phyloP scores from a whole-genome alignment of 2,888 invertebrate genomes.

The Rhaphigaster nebulosa region DNA sequence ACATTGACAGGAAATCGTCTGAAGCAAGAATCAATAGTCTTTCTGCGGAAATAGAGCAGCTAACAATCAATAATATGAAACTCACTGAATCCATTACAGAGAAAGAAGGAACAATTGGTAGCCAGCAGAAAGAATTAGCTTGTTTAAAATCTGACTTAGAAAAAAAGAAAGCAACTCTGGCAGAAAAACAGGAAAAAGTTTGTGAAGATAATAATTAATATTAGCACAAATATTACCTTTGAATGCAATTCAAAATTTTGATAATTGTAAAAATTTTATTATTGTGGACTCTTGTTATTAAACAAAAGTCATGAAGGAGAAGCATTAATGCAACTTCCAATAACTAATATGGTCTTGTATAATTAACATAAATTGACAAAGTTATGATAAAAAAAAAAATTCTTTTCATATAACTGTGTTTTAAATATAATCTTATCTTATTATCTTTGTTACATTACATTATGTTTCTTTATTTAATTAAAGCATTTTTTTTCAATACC shows the following conservation, averaged over 20 bases:
- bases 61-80: background rate
- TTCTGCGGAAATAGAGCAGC: background rate
- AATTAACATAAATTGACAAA: background rate
- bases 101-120: constrained; percentile 8
- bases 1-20: background rate
- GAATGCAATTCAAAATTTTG: background rate
- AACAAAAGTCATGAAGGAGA: background rate
- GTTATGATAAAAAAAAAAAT: background rate
- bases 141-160: background rate
- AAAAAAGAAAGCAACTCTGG: background rate
- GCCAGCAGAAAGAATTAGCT: background rate
- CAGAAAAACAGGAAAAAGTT: constrained; percentile 17
- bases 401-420: background rate
- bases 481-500: background rate
- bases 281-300: background rate
- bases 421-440: background rate
- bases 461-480: background rate
- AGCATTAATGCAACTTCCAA: background rate
- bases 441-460: background rate
- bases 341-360: background rate
- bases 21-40: background rate
- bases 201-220: background rate
- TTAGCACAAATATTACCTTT: background rate
- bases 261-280: background rate
- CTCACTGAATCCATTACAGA: background rate